Percentiles rank a stretch among this genome's conserved stretches.
Conservation (phyloP, 2,113 vertebrate species). For the Elgaria multicarinata region DNA sequence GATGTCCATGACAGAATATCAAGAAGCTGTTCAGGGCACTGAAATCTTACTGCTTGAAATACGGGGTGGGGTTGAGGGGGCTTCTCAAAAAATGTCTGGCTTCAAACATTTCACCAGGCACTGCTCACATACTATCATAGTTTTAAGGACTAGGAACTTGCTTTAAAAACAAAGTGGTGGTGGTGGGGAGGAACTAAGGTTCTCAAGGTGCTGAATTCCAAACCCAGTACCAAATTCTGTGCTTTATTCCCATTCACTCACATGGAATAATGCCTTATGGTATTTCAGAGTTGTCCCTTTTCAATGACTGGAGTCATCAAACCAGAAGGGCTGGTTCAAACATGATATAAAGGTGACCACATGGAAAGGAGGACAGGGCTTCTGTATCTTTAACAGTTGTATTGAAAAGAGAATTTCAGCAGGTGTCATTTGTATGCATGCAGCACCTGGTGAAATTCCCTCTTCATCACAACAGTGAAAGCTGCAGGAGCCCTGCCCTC, state of each 20-base stretch:
- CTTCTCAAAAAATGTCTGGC: not conserved
- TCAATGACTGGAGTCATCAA: not conserved
- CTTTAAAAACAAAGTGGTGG: not conserved
- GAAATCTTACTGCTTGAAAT: not conserved
- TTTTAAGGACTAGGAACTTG: not conserved
- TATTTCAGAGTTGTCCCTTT: not conserved
- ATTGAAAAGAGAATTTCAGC: too few relatives aligned
- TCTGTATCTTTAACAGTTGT: too few relatives aligned
- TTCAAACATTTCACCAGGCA: not conserved
- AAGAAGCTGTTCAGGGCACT: not conserved
- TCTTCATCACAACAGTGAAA: too few relatives aligned
- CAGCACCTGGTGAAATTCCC: too few relatives aligned
- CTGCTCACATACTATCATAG: not conserved
- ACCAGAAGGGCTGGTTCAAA: not conserved
- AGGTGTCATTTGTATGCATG: too few relatives aligned
- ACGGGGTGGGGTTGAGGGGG: too few relatives aligned
- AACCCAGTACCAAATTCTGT: not conserved
- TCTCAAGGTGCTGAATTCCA: not conserved
- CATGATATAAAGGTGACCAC: too few relatives aligned
- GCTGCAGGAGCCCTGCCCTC: too few relatives aligned
- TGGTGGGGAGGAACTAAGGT: not conserved
- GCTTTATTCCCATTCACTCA: not conserved
- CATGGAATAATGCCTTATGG: not conserved
- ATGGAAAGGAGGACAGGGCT: too few relatives aligned
- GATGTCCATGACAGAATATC: not conserved